Conservation (phyloP, 2,888 invertebrate species). For the Hemithea aestivaria region DNA sequence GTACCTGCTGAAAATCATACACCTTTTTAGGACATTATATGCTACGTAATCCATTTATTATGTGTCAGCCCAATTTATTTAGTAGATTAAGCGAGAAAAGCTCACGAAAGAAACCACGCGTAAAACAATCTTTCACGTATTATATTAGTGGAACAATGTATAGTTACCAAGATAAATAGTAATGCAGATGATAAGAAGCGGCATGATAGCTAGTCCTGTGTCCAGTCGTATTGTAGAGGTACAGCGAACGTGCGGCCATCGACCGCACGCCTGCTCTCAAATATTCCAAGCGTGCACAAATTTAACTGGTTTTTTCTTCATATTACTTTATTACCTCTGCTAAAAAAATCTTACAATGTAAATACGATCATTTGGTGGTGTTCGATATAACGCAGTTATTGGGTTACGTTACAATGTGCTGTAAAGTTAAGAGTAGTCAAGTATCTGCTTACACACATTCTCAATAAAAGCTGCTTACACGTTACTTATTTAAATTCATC, state of each 20-base stretch:
- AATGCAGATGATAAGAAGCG: slow-evolving; percentile 1
- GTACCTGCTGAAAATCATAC: too few species aligned
- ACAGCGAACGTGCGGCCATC: slow-evolving; percentile 58
- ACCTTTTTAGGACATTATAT: too few species aligned
- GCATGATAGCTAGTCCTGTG: slow-evolving; percentile 12
- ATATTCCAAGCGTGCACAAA: slow-evolving; percentile 77
- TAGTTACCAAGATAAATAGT: too few species aligned
- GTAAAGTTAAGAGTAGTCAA: slow-evolving; percentile 1
- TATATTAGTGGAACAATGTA: too few species aligned
- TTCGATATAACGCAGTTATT: slow-evolving; percentile 20
- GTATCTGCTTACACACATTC: too few species aligned
- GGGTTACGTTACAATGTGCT: slow-evolving; percentile 12
- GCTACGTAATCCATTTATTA: too few species aligned
- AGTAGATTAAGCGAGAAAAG: too few species aligned
- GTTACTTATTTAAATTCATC: too few species aligned
- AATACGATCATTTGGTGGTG: slow-evolving; percentile 10
- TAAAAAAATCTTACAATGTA: slow-evolving; percentile 54
- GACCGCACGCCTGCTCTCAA: slow-evolving; percentile 72
- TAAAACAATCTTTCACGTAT: too few species aligned
- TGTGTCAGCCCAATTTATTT: too few species aligned
- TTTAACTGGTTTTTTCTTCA: slow-evolving; percentile 74
- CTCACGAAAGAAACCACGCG: too few species aligned
- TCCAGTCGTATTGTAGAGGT: slow-evolving; percentile 32
- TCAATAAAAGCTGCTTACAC: too few species aligned
- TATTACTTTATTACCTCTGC: slow-evolving; percentile 66